Percentiles rank a stretch among this genome's conserved stretches.
phyloP scores from a whole-genome alignment of 2,888 invertebrate genomes.

The Xylocampa areola region DNA sequence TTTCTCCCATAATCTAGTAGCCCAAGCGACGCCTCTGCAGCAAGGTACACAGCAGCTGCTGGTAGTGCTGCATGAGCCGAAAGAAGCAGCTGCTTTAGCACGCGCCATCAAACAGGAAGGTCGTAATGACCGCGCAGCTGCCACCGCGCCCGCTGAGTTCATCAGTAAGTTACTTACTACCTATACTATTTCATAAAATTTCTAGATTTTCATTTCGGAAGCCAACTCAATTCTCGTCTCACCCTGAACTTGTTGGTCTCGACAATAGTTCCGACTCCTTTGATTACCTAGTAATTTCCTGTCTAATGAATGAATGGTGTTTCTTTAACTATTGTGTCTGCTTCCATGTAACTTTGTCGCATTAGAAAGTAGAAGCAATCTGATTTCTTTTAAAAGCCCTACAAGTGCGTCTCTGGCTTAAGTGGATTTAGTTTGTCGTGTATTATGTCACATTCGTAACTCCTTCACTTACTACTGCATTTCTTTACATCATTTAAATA shows the following conservation, averaged over 20 bases:
- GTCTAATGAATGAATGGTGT: no score
- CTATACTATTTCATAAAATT: no score
- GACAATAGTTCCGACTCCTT: no score
- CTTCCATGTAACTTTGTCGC: no score
- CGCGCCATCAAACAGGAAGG: constrained; percentile 89
- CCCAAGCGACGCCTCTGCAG: constrained; percentile 76
- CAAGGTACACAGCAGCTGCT: constrained; percentile 87
- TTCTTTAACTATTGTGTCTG: no score
- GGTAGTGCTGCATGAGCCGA: constrained; percentile 87
- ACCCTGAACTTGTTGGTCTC: no score
- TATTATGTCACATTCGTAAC: neutral
- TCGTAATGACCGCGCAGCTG: constrained; percentile 80
- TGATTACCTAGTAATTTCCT: no score
- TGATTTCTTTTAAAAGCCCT: constrained; percentile 14
- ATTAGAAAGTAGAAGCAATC: neutral
- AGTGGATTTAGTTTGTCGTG: constrained; percentile 30
- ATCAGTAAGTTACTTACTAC: constrained; percentile 78
- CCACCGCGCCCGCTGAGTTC: constrained; percentile 76
- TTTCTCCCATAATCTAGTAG: constrained; percentile 60
- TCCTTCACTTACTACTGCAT: neutral
- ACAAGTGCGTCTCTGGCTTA: constrained; percentile 21
- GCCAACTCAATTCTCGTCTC: no score
- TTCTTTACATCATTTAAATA: neutral
- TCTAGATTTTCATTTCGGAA: no score
- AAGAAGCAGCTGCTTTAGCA: constrained; percentile 85